phyloP scores from a whole-genome alignment of 2,888 invertebrate species.

The Shargacucullia verbasci region DNA sequence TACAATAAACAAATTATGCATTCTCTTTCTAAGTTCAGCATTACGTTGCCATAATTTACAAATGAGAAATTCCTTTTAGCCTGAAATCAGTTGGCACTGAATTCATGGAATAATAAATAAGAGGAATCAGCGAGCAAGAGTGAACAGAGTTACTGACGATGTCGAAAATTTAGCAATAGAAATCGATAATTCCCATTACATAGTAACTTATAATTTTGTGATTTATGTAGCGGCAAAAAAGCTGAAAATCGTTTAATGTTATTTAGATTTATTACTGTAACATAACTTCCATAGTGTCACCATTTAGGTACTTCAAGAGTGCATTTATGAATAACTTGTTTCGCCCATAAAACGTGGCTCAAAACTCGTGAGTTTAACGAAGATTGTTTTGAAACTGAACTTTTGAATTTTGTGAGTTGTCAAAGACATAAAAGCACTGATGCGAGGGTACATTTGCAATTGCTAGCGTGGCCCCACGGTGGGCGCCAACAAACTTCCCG shows the following conservation, averaged over 20 bases:
- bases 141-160: too few relatives aligned
- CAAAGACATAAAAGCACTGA: conserved; percentile 72
- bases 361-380: conserved; percentile 63
- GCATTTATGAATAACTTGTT: conserved; percentile 36
- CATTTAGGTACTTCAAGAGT: conserved; percentile 19
- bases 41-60: background rate
- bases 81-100: background rate
- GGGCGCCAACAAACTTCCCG: conserved; percentile 73
- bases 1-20: too few relatives aligned
- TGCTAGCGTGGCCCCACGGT: conserved; percentile 60
- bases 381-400: conserved; percentile 66
- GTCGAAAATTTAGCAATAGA: too few relatives aligned
- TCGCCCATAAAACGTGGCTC: conserved; percentile 39
- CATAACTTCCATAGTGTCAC: background rate
- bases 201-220: too few relatives aligned
- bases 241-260: too few relatives aligned
- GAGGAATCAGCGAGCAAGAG: too few relatives aligned
- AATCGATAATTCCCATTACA: too few relatives aligned
- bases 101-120: too few relatives aligned
- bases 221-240: too few relatives aligned
- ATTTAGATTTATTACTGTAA: conserved; percentile 11
- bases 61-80: background rate
- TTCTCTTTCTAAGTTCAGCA: too few relatives aligned
- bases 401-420: conserved; percentile 66
- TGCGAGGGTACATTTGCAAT: conserved; percentile 71